phyloP scores from a whole-genome alignment of 2,113 vertebrate genomes.

The Rhynchomys soricoides region DNA sequence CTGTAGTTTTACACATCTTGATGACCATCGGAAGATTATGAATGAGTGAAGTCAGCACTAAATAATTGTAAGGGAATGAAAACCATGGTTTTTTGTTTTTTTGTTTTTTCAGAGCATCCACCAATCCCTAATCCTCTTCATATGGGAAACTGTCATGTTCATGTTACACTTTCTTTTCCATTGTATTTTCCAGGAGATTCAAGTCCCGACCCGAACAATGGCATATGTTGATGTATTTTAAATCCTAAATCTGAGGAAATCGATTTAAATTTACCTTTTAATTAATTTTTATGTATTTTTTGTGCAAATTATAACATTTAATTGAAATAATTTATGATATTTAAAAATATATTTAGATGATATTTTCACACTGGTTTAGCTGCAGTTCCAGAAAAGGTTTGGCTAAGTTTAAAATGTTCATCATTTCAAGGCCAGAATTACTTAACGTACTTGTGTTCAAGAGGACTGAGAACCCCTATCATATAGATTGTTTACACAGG shows the following conservation, averaged over 20 bases:
- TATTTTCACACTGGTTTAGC: background rate
- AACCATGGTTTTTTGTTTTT: background rate
- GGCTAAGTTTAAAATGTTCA: background rate
- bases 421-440: background rate
- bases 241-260: background rate
- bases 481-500: background rate
- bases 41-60: background rate
- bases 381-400: background rate
- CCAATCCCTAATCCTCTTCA: background rate
- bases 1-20: background rate
- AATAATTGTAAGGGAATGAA: background rate
- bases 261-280: background rate
- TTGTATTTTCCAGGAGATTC: background rate
- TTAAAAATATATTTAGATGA: slow-evolving; percentile 11
- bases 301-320: background rate
- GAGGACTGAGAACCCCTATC: background rate
- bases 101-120: background rate
- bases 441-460: background rate
- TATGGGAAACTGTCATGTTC: background rate
- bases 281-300: background rate
- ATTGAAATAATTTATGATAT: background rate
- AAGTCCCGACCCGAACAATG: background rate
- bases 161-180: background rate
- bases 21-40: background rate
- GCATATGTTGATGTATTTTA: background rate